Base-by-base conservation (phyloP, 2,888 invertebrate species). In the Drosophila subquinaria region DNA sequence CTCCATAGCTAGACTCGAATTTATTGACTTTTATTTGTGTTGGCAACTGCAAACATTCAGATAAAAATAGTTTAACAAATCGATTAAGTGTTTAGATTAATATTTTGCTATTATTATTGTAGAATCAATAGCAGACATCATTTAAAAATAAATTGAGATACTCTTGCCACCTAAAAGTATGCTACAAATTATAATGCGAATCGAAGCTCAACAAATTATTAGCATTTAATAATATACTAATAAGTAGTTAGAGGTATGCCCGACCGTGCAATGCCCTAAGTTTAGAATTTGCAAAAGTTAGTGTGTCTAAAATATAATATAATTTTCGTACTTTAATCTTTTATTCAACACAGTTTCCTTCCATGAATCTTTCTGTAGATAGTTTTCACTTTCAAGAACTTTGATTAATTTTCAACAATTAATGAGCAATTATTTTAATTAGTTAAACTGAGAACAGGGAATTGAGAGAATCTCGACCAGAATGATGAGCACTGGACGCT, bases 401-500 rank as follows among this genome's bases (percentile, higher is more conserved):
- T 2, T 9, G 30, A 30, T 2, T 30, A 8, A 30, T 30, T 30
- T 8, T 5, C 23, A 23, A 64, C 36, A 52, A 23, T 40, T 48
- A 23, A 48, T 33, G 13, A 73, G 30, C n/a, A 42, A 23, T 45
- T 10, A 17, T 9, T 5, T 27, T 4, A 63, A 50, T 45, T 59
- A 36, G 45, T 43, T 20, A 13, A 42, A 40, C 55, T 27, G 6
- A 43, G n/a, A 43, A 63, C 11, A 50, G 56, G 43, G 23, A 63
- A 56, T 61, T 51, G 60, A 55, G 53, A 52, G 42, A 42, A 38
- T 64, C 50, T 27, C 9, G 27, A 13, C n/a, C 15, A 17, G 20
- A 33, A 10, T 30, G 43, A n/a, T 20, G 48, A 36, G 30, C 51
- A 17, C 20, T 69, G 66, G 74, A 48, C 38, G 61, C 56, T 66